Base-by-base conservation (phyloP, 2,113 vertebrate genomes). In the Lepus timidus region DNA sequence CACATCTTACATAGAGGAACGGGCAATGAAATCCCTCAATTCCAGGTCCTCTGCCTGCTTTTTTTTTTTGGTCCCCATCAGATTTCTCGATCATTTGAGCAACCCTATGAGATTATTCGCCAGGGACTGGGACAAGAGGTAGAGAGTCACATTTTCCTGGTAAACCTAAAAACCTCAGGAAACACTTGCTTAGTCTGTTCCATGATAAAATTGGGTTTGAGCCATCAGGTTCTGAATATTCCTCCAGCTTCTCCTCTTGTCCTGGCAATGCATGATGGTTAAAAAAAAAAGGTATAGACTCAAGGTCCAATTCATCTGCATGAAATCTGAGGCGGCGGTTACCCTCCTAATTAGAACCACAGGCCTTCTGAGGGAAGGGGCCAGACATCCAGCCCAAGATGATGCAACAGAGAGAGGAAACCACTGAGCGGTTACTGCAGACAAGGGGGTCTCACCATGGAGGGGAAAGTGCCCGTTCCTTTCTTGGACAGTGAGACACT, bases 401-500 rank as follows among this genome's bases (percentile, higher is more conserved):
- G 39, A 52, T 0, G 3, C 64, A 81, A 6, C 0, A 8, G 29
- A 33, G 0, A 27, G 29, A 90, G 90, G 82, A 36, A 85, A 49
- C 17, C 4, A 51, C 70, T 22, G 76, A 20, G 67, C 22, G 0
- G 51, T 6, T 13, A 39, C 13, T 4, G n/a, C 13, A 33, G n/a
- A 22, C 25, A 39, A 64, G 67, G 27, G 51, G 61, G 75, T 62
- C 29, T 97, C 96, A 99, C 98, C 98, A 97, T 96, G 0, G 98
- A 98, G 9, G 98, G 96, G 29, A 99, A 99, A 33, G 98, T 95
- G 4, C 98, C 97, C 0, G 98, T 99, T 92, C 99, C 99, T 97
- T 98, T 99, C 88, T 95, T 98, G 44, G 99, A 99, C 96, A 98
- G 96, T 0, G 98, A 99, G 31, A 98, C 98, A 55, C 97, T 98